Conservation (phyloP, 2,113 vertebrate species). For the Xenopus borealis region DNA sequence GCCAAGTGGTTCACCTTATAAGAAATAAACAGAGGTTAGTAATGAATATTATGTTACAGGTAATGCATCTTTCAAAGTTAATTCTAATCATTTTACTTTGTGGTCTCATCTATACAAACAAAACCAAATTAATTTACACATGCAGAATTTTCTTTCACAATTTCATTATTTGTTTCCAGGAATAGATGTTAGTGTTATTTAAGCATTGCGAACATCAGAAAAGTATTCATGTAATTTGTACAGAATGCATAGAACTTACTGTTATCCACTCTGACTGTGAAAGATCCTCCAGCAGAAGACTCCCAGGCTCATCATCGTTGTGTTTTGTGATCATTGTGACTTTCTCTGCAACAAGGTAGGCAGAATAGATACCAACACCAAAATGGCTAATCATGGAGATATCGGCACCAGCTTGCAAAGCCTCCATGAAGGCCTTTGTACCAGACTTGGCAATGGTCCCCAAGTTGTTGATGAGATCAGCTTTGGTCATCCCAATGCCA, state of each 20-base stretch:
- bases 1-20: slow-evolving; percentile 71
- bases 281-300: slow-evolving; percentile 78
- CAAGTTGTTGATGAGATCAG: slow-evolving; percentile 78
- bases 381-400: slow-evolving; percentile 83
- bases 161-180: no score
- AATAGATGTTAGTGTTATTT: no score
- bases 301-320: slow-evolving; percentile 80
- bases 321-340: slow-evolving; percentile 80
- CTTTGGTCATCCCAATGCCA: slow-evolving; percentile 81
- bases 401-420: slow-evolving; percentile 75
- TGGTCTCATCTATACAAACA: no score
- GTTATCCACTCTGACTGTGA: slow-evolving; percentile 71
- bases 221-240: no score
- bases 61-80: no score
- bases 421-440: slow-evolving; percentile 81
- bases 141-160: no score
- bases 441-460: slow-evolving; percentile 81
- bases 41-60: not conserved
- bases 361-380: slow-evolving; percentile 76
- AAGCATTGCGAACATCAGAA: no score
- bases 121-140: no score
- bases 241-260: slow-evolving; percentile 55
- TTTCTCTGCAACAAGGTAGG: slow-evolving; percentile 75
- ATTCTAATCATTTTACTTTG: no score
- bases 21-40: rapidly evolving